These are phyloP conservation scores for Danio albolineatus DNA, from an alignment of 2,797 vertebrate species.

Conservation along the genomic window DNA sequence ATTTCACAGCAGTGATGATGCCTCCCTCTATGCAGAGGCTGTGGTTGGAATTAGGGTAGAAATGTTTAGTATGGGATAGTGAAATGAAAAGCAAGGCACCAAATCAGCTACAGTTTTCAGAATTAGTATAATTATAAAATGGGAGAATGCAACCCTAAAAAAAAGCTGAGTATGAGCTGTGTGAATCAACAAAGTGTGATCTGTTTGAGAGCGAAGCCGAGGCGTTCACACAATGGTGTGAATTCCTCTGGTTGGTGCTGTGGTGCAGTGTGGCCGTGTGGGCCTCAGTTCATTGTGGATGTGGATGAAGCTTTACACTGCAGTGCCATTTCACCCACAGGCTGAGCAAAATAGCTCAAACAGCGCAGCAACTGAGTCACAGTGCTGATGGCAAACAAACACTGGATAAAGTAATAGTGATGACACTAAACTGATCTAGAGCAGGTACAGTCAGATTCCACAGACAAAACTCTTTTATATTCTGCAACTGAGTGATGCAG, in stretches of 20 bases:
- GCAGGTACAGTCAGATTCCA: neutral
- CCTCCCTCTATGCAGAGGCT: constrained; percentile 14
- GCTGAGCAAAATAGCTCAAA: constrained; percentile 24
- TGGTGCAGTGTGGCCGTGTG: neutral
- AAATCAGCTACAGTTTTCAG: neutral
- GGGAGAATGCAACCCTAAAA: neutral
- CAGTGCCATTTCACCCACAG: constrained; percentile 38
- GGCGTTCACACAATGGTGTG: constrained; percentile 30
- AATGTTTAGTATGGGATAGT: too few species aligned
- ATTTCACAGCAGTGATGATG: constrained; percentile 16
- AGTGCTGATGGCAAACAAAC: constrained; percentile 19
- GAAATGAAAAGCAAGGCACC: neutral
- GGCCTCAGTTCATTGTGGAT: constrained; percentile 16
- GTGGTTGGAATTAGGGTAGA: neutral
- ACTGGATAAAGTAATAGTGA: constrained; percentile 7
- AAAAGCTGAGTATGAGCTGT: neutral
- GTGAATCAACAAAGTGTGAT: constrained; percentile 15
- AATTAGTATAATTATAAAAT: neutral
- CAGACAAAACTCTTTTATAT: neutral
- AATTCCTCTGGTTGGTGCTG: constrained; percentile 22
- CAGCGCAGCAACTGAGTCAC: constrained; percentile 12
- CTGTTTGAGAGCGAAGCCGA: constrained; percentile 9
- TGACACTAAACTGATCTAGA: neutral
- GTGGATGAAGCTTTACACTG: constrained; percentile 19
- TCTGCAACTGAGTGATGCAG: too few species aligned